A percentile compares a stretch with the other conserved stretches of the same genome.
Evolutionary conservation across 2,113 vertebrate species (phyloP).

Genomic region (Protobothrops mucrosquamatus): DNA sequence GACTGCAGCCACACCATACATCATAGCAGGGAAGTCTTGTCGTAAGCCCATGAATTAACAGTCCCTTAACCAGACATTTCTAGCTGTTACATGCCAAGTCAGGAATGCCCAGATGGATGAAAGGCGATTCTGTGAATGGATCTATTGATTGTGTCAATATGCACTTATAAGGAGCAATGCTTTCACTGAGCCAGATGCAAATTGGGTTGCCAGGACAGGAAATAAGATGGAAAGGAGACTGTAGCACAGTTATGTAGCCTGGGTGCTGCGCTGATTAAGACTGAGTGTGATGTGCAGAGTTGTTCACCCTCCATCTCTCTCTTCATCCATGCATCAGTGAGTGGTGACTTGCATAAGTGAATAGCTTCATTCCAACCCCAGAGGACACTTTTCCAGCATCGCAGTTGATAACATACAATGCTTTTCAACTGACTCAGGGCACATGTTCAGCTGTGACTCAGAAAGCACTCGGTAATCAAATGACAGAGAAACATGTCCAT

Average conservation of each 20-base stretch:
- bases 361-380: neutral
- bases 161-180: neutral
- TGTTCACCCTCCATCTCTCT: neutral
- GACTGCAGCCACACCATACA: neutral
- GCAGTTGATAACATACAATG: neutral
- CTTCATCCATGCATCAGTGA: neutral
- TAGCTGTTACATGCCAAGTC: neutral
- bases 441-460: neutral
- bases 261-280: neutral
- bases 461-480: neutral
- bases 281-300: neutral
- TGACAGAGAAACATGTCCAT: neutral
- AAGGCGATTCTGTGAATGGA: neutral
- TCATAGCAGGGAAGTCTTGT: neutral
- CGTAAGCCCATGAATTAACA: conserved; percentile 21
- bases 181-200: neutral
- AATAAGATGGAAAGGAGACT: neutral
- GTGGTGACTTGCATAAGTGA: neutral
- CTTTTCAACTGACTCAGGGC: neutral
- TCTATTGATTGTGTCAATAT: conserved; percentile 12
- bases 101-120: conserved; percentile 3
- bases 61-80: neutral
- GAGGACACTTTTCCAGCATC: neutral
- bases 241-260: neutral
- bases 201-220: neutral